Conservation (phyloP, 2,888 invertebrate species). For the Ormyrus rosae region DNA sequence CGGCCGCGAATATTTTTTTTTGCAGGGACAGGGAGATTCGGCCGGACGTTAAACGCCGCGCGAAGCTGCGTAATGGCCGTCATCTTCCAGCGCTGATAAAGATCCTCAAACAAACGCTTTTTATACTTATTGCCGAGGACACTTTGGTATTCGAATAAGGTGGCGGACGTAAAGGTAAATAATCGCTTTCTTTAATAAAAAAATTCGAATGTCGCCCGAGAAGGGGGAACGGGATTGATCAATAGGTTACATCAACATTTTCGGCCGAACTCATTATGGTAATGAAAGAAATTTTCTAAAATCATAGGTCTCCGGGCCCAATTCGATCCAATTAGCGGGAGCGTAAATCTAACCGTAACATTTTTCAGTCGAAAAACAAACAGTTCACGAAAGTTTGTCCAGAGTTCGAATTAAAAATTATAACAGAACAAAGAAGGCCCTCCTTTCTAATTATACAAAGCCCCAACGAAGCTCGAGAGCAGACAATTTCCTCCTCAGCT, state of each 20-base stretch:
- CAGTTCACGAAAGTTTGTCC: conserved; percentile 26
- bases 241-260: no score
- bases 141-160: conserved; percentile 39
- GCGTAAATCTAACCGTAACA: conserved; percentile 20
- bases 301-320: conserved; percentile 40
- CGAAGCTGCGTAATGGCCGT: conserved; percentile 31
- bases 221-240: no score
- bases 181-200: no score
- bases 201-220: no score
- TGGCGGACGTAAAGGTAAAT: no score
- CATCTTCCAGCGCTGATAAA: conserved; percentile 12
- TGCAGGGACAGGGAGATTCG: conserved; percentile 57
- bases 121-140: conserved; percentile 5
- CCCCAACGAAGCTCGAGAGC: not conserved
- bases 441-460: conserved; percentile 28
- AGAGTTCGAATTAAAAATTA: conserved; percentile 42
- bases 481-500: conserved; percentile 14
- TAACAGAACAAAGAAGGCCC: not conserved
- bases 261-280: conserved; percentile 35
- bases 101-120: conserved; percentile 11
- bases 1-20: conserved; percentile 55
- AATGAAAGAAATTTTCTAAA: conserved; percentile 35
- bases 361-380: conserved; percentile 55
- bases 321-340: conserved; percentile 48
- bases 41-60: conserved; percentile 59